Evolutionary conservation across 2,797 vertebrate species (phyloP).

Genomic region (Periparus ater): DNA sequence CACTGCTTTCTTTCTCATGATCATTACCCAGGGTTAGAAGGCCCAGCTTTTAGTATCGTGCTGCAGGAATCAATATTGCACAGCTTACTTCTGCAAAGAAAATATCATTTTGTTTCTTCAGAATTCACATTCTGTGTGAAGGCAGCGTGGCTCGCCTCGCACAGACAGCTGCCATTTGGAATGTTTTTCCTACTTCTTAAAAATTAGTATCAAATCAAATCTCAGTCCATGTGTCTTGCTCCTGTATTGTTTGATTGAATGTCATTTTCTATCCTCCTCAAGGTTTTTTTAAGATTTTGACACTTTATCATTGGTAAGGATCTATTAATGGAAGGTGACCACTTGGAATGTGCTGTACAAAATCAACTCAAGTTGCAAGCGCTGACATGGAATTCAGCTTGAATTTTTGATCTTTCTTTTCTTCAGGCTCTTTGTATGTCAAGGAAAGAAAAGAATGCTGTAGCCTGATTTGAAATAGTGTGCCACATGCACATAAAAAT

Average conservation of each 20-base stretch:
- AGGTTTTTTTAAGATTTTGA: neutral
- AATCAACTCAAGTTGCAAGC: neutral
- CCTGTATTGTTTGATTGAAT: neutral
- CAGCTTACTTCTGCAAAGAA: neutral
- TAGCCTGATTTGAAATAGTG: conserved; percentile 37
- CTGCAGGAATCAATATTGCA: neutral
- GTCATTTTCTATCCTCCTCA: neutral
- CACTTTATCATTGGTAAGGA: neutral
- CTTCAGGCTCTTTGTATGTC: neutral
- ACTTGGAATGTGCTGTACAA: neutral
- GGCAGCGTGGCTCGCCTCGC: neutral
- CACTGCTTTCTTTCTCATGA: neutral
- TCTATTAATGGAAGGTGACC: neutral
- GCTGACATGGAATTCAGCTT: neutral
- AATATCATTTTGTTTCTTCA: neutral
- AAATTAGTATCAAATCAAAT: neutral
- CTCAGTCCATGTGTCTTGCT: neutral
- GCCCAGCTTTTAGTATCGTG: neutral
- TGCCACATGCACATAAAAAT: conserved; percentile 19
- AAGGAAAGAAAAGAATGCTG: neutral
- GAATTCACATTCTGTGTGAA: neutral
- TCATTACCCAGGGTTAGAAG: neutral
- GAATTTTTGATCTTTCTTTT: neutral
- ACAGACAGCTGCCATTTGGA: neutral
- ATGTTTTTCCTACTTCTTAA: neutral